A percentile compares a stretch with the other conserved stretches of the same genome.
phyloP scores from a whole-genome alignment of 2,113 vertebrate genomes.

The Eurystomus gularis region DNA sequence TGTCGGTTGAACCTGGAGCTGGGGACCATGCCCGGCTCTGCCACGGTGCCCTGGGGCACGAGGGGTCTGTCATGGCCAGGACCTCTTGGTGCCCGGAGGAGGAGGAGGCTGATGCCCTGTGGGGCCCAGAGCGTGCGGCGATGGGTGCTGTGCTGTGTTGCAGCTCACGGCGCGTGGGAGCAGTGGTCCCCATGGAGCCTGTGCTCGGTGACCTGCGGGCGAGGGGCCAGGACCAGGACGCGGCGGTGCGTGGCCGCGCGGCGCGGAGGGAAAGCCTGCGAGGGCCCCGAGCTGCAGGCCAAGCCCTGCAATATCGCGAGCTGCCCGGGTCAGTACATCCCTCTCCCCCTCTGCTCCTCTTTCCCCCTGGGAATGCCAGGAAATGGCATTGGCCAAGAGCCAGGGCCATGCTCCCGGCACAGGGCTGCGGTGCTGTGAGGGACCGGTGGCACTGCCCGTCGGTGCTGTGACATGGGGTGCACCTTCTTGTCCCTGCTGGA shows the following conservation, averaged over 20 bases:
- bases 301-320: slow-evolving; percentile 92
- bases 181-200: slow-evolving; percentile 95
- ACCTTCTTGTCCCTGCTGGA: accelerated
- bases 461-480: not conserved
- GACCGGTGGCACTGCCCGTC: not conserved
- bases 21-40: accelerated
- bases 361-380: not conserved
- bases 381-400: accelerated
- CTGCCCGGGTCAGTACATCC: slow-evolving; percentile 91
- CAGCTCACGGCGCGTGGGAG: slow-evolving; percentile 91
- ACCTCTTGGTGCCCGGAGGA: not conserved
- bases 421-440: not conserved
- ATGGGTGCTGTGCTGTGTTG: slow-evolving; percentile 77
- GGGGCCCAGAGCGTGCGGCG: not conserved
- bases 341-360: not conserved
- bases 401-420: accelerated
- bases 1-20: accelerated
- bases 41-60: accelerated
- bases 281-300: slow-evolving; percentile 87
- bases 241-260: slow-evolving; percentile 84
- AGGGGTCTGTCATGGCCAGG: not conserved
- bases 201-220: slow-evolving; percentile 94
- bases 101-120: not conserved
- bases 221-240: slow-evolving; percentile 89
- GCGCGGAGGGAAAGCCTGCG: slow-evolving; percentile 81